phyloP scores from a whole-genome alignment of 2,113 vertebrate species.

The Zapus hudsonius region DNA sequence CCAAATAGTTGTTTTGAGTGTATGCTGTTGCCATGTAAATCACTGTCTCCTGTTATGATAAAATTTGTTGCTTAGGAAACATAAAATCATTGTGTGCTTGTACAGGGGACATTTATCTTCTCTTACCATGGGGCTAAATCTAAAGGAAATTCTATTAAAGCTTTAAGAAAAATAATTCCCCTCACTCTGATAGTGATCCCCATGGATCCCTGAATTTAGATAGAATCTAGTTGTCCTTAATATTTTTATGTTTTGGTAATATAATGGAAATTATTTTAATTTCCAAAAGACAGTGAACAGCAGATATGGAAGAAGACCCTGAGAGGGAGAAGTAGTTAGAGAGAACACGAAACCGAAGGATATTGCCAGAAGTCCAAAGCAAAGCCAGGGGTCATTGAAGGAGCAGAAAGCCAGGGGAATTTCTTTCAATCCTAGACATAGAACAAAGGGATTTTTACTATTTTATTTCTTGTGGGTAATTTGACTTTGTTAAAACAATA shows the following conservation, averaged over 20 bases:
- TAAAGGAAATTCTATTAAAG: conserved; percentile 30
- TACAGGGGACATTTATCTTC: not conserved
- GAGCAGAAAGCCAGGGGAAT: not conserved
- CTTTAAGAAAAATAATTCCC: not conserved
- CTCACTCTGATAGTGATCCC: conserved; percentile 38
- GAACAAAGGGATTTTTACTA: conserved; percentile 2
- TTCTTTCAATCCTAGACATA: conserved; percentile 15
- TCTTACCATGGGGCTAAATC: not conserved
- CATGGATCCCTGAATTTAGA: conserved; percentile 38
- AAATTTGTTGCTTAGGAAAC: conserved; percentile 37
- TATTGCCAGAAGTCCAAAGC: not conserved
- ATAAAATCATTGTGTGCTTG: not conserved
- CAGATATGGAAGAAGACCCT: conserved; percentile 18
- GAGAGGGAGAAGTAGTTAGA: conserved; percentile 43
- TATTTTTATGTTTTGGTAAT: conserved; percentile 62
- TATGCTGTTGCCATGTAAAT: not conserved
- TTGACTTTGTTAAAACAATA: not conserved
- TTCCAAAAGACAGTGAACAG: conserved; percentile 46
- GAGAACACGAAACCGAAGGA: conserved; percentile 49
- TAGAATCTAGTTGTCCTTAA: not conserved
- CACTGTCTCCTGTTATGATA: not conserved
- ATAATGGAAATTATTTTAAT: conserved; percentile 55
- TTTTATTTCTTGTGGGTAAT: conserved; percentile 44
- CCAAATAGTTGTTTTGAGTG: not conserved
- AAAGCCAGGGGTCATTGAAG: not conserved